Evolutionary conservation across 2,888 invertebrate genomes (phyloP).

Genomic region (Lypha dubia): DNA sequence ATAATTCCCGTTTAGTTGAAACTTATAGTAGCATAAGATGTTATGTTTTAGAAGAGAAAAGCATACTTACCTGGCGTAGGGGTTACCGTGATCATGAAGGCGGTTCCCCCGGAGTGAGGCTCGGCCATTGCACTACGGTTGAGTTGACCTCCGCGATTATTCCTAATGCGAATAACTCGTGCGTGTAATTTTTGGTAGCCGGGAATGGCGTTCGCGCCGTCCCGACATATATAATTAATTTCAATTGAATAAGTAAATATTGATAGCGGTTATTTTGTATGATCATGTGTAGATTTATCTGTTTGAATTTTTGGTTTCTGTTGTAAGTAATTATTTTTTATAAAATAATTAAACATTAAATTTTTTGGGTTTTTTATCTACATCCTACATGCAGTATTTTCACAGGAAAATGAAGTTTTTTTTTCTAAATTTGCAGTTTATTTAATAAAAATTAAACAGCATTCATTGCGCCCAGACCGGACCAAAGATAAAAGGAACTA

Average conservation of each 20-base stretch:
- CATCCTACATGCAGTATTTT: too few relatives aligned
- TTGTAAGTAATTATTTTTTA: neutral
- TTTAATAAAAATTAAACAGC: too few relatives aligned
- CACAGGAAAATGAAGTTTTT: too few relatives aligned
- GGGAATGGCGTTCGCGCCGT: conserved; percentile 87
- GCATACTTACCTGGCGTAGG: conserved; percentile 79
- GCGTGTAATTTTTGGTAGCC: conserved; percentile 88
- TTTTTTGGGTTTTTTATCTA: too few relatives aligned
- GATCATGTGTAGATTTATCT: too few relatives aligned
- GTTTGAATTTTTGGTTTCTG: too few relatives aligned
- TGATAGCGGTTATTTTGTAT: too few relatives aligned
- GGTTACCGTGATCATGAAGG: conserved; percentile 78
- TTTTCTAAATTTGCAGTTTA: too few relatives aligned
- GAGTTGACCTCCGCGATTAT: conserved; percentile 91
- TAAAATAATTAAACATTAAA: too few relatives aligned
- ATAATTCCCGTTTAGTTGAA: neutral
- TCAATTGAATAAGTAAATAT: too few relatives aligned
- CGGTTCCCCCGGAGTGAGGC: conserved; percentile 78
- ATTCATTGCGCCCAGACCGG: too few relatives aligned
- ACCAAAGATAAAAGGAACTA: too few relatives aligned
- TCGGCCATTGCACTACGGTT: conserved; percentile 83
- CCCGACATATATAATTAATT: conserved; percentile 82
- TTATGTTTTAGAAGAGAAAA: conserved; percentile 54
- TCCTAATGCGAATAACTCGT: conserved; percentile 90
- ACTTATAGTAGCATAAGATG: neutral